Base-by-base conservation (phyloP, 2,888 invertebrate species). In the Pheosia tremula region DNA sequence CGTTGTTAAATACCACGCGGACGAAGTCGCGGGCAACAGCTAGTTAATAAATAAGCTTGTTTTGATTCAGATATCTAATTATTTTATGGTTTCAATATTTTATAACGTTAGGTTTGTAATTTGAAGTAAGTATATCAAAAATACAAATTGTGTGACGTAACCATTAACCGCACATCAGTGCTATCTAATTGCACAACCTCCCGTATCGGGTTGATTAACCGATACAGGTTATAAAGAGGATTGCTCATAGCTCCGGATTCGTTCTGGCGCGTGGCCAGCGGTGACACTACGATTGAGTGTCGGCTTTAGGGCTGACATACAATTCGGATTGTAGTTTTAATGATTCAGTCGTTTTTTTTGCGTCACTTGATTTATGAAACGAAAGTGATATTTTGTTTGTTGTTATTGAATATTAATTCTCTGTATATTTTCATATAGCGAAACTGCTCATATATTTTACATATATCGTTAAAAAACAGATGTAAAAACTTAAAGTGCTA, bases 151-250 rank as follows among this genome's bases (percentile, higher is more conserved):
- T 66, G 74, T 67, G 75, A 66, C 69, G 69, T 64, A 66, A 57
- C 63, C 50, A 56, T 67, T 69, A 66, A 24, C 24, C 63, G 62
- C 69, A 69, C 67, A 68, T 62, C 72, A 69, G 66, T 74, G 71
- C 71, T 65, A 69, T 83, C 74, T 81, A 80, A 85, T 86, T 85
- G 79, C 80, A 67, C 84, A 89, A 86, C 86, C 85, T 86, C 85
- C 79, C 66, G 81, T 77, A 86, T 87, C 78, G 89, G 86, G 90
- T 91, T 91, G 90, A 92, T 92, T 89, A 91, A 90, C 90, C 91
- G 89, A 87, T 88, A 85, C 85, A 86, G 82, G 84, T 88, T 90
- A 89, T 91, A 88, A 89, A 85, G 86, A 74, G 86, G 82, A 86
- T 90, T 87, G 90, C 87, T 90, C 87, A 88, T 85, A 87, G 87